Base-by-base conservation (phyloP, 2,888 invertebrate genomes). In the Macaria liturata region DNA sequence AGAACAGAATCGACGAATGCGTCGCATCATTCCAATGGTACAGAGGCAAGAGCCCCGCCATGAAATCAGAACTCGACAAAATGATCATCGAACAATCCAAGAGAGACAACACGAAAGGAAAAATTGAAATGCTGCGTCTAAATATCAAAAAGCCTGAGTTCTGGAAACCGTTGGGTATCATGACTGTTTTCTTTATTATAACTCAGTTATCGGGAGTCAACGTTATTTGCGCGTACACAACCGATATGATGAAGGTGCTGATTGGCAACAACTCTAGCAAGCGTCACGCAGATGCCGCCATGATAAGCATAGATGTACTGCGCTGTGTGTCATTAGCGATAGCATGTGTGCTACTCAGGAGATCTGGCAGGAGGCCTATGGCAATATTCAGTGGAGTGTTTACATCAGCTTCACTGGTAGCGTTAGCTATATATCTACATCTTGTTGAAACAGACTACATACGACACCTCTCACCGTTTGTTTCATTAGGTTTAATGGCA, bases 171-270 rank as follows among this genome's bases (percentile, higher is more conserved):
- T 77, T 95, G 46, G 75, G 88, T 7, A 93, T 95, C 56, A 93
- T 95, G 83, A 92, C 93, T 59, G 84, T 91, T 0, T 94, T 95
- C 64, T 95, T 96, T 69, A 85, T 94, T 2, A 93, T 94, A 46
- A 94, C 94, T 6, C 95, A 96, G 74, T 92, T 95, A 59, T 93
- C 94, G 7, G 96, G 96, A 32, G 93, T 95, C 4, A 95, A 95
- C 70, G 95, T 95, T 0, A 92, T 96, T 31, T 93, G 94, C 47
- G 95, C 95, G 1, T 96, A 95, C 69, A 95, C 95, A 0, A 94
- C 95, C 2, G 91, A 93, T 49, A 94, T 95, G 71, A 93, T 95
- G 84, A 84, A 93, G 54, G 91, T 90, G 46, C 86, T 95, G 0
- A 93, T 94, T 4, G 93, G 93, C 2, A 86, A 84, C 8, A 74